phyloP scores from a whole-genome alignment of 2,797 vertebrate species.

The Poecilia picta region DNA sequence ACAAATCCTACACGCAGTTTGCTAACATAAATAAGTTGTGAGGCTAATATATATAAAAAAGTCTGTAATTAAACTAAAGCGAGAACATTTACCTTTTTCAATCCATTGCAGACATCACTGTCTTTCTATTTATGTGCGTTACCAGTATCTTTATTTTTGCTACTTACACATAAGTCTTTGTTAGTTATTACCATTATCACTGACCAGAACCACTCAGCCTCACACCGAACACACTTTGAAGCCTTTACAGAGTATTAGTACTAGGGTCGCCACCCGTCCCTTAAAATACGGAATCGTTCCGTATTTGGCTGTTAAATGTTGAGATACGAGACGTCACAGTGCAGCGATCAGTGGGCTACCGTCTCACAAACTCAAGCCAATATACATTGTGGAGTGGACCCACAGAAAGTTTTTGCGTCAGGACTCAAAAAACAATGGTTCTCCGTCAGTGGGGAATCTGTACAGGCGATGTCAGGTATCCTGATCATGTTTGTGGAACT shows the following conservation, averaged over 20 bases:
- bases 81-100: background rate
- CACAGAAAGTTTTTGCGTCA: too few species aligned
- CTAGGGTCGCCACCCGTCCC: too few species aligned
- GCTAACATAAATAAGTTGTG: constrained; percentile 11
- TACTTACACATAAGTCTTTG: background rate
- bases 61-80: constrained; percentile 5
- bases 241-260: background rate
- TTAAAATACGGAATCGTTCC: too few species aligned
- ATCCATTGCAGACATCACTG: background rate
- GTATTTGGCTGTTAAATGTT: too few species aligned
- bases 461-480: too few species aligned
- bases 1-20: background rate
- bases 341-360: too few species aligned
- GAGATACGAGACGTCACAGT: too few species aligned
- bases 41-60: background rate
- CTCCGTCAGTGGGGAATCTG: too few species aligned
- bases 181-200: background rate
- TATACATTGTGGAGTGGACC: too few species aligned
- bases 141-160: background rate
- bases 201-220: background rate
- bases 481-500: too few species aligned
- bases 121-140: background rate
- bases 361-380: too few species aligned
- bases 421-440: too few species aligned
- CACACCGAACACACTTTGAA: background rate